Base-by-base conservation (phyloP, 2,113 vertebrate species). In the Arvicanthis niloticus region DNA sequence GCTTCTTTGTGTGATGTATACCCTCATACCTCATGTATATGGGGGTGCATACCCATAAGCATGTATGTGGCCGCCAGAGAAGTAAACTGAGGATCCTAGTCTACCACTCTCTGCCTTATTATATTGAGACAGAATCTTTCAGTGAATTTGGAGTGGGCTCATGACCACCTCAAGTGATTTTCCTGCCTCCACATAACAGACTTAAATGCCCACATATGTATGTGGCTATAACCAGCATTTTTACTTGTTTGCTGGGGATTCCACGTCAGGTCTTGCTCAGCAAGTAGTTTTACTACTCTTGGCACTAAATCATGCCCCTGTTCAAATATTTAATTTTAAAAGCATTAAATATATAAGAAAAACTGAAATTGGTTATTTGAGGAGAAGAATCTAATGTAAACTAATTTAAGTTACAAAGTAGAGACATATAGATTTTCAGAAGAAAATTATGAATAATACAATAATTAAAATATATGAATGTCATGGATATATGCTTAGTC, bases 351-450 rank as follows among this genome's bases (percentile, higher is more conserved):
- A 17, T 13, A 48, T 51, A 13, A 37, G 4, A 31, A 17, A 80
- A 80, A 53, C 31, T 34, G 17, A 80, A 80, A 53, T 21, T 53
- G 8, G 17, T 80, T 78, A 34, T 78, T 51, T 80, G 77, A 37
- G 45, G 45, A 16, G 10, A 60, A 26, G 2, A 37, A 26, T 40
- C 53, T 12, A 81, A 60, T 82, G 3, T 53, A 51, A 51, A 51
- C 76, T 22, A n/a, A 56, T 19, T 24, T 56, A 24, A 82, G 76
- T 62, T 77, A 88, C 31, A 81, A 89, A 85, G 17, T 73, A 60
- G 16, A 94, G 88, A 65, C 65, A 31, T 22, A 60, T 29, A 12
- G 12, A 91, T 96, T 91, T 94, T 62, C 15, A 82, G 81, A 56
- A 90, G 45, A 89, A 86, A 90, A 45, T 77, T 70, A 15, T 77